Conservation (phyloP, 2,888 invertebrate species). For the Caradrina kadenii region DNA sequence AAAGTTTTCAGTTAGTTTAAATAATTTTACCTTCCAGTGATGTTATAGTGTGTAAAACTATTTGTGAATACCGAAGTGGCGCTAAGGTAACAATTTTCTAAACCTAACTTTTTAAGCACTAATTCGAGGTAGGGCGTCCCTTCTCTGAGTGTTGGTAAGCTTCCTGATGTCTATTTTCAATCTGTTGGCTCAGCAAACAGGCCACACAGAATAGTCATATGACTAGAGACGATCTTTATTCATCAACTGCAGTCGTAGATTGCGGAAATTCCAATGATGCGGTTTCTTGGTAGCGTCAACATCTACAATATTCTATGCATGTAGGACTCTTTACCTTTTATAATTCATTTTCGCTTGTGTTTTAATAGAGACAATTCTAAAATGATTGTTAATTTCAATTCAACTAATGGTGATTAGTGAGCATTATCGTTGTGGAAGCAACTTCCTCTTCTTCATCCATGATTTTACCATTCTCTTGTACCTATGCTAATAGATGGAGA, state of each 20-base stretch:
- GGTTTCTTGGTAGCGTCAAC: slow-evolving; percentile 35
- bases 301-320: slow-evolving; percentile 10
- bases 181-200: slow-evolving; percentile 53
- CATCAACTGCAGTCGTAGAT: slow-evolving; percentile 75
- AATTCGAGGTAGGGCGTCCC: slow-evolving; percentile 7
- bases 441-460: not conserved
- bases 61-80: slow-evolving; percentile 12
- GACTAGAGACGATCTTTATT: slow-evolving; percentile 71
- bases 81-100: slow-evolving; percentile 9
- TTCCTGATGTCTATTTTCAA: slow-evolving; percentile 55
- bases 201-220: slow-evolving; percentile 47
- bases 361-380: too few species aligned
- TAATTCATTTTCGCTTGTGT: not conserved
- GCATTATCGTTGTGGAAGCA: not conserved
- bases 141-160: slow-evolving; percentile 43
- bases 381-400: not conserved
- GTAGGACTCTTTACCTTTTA: not conserved
- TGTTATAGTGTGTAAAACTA: slow-evolving; percentile 16
- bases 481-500: not conserved
- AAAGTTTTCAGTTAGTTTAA: slow-evolving; percentile 54
- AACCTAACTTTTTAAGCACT: slow-evolving; percentile 8
- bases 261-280: slow-evolving; percentile 71
- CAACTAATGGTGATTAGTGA: not conserved
- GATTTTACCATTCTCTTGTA: not conserved
- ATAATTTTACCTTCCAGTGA: slow-evolving; percentile 39